Evolutionary conservation across 2,888 invertebrate genomes (phyloP).

Genomic region (Acronicta alni): DNA sequence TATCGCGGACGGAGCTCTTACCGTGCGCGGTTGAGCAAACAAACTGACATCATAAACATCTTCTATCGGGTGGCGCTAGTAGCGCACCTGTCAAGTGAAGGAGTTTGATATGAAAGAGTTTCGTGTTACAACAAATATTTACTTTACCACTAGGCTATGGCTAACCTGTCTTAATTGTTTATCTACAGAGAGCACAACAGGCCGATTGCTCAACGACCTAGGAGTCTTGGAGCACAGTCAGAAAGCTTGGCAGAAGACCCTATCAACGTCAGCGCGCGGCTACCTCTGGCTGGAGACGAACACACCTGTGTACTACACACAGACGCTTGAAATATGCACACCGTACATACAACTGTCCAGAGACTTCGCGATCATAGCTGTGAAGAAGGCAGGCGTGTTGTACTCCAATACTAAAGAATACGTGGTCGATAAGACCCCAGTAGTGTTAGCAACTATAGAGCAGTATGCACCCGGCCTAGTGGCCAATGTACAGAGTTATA

Average conservation of each 20-base stretch:
- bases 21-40: no score
- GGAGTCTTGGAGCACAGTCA: conserved; percentile 91
- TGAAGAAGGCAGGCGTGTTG: conserved; percentile 85
- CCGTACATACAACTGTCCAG: conserved; percentile 90
- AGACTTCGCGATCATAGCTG: conserved; percentile 88
- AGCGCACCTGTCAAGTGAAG: no score
- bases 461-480: conserved; percentile 93
- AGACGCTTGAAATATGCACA: conserved; percentile 86
- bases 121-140: no score
- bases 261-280: conserved; percentile 90
- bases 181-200: conserved; percentile 90
- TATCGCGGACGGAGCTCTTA: no score
- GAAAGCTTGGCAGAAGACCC: conserved; percentile 89
- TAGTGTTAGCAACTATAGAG: conserved; percentile 88
- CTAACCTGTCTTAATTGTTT: conserved; percentile 7
- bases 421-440: conserved; percentile 84
- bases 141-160: no score
- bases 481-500: conserved; percentile 89
- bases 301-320: conserved; percentile 91
- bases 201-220: conserved; percentile 90
- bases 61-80: no score
- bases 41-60: no score
- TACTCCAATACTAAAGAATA: conserved; percentile 86
- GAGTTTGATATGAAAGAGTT: no score
- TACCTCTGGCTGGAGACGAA: conserved; percentile 92